Percentiles rank a stretch among this genome's conserved stretches.
These are phyloP conservation scores for Hyles vespertilio DNA, from an alignment of 1,140 invertebrate species.

Conservation along the genomic window DNA sequence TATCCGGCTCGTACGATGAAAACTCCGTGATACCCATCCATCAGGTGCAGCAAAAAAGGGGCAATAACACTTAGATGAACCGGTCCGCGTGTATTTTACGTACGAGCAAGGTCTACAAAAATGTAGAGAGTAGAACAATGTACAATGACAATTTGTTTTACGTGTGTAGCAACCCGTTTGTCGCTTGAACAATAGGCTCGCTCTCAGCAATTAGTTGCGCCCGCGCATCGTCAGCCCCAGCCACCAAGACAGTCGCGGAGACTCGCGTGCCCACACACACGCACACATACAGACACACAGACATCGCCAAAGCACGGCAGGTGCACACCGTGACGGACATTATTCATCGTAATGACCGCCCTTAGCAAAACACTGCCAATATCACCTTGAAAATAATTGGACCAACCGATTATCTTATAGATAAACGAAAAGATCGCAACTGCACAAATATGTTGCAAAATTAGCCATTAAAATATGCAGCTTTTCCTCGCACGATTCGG, in stretches of 20 bases:
- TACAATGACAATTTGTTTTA: constrained; percentile 36
- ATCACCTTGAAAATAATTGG: constrained; percentile 11
- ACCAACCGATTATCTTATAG: constrained; percentile 15
- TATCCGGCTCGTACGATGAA: constrained; percentile 57
- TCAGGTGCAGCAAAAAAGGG: constrained; percentile 31
- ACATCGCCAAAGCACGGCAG: constrained; percentile 1
- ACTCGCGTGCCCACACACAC: not conserved
- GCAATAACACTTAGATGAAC: constrained; percentile 24
- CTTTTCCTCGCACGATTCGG: constrained; percentile 56
- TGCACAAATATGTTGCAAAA: constrained; percentile 49
- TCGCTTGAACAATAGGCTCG: constrained; percentile 42
- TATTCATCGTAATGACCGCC: constrained; percentile 32
- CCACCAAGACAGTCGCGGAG: too few relatives aligned
- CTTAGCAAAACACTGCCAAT: constrained; percentile 3
- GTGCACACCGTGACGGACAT: constrained; percentile 20
- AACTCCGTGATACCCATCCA: constrained; percentile 33
- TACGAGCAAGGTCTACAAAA: constrained; percentile 29
- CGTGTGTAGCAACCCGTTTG: constrained; percentile 39
- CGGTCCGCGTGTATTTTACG: constrained; percentile 26
- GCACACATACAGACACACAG: too few relatives aligned
- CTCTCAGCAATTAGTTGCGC: constrained; percentile 34
- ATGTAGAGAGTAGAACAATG: constrained; percentile 40
- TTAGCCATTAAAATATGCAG: constrained; percentile 55
- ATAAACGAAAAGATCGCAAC: constrained; percentile 35
- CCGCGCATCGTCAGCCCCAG: constrained; percentile 28